These are phyloP conservation scores for Drosophila borealis DNA, from an alignment of 2,888 invertebrate genomes.

Conservation along the genomic window DNA sequence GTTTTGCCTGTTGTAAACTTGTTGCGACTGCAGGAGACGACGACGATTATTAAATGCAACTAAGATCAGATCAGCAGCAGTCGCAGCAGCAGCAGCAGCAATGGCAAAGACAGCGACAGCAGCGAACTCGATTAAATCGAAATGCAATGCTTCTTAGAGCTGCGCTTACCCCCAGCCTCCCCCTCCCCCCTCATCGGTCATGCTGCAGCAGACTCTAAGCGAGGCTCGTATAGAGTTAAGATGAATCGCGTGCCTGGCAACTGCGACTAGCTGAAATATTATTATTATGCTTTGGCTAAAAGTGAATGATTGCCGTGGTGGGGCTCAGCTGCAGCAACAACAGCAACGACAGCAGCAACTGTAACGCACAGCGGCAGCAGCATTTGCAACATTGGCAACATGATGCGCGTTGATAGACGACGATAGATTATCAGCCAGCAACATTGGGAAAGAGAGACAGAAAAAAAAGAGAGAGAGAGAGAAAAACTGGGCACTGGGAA, in stretches of 20 bases:
- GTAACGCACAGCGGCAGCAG: constrained; percentile 33
- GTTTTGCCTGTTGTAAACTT: constrained; percentile 77
- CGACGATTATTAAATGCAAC: constrained; percentile 78
- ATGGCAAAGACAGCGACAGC: constrained; percentile 42
- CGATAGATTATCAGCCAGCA: constrained; percentile 69
- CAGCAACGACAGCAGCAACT: constrained; percentile 35
- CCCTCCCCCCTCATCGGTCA: neutral
- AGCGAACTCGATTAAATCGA: constrained; percentile 76
- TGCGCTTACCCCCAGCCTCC: neutral
- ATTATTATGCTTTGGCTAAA: constrained; percentile 78
- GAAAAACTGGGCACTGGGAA: constrained; percentile 18
- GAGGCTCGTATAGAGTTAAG: constrained; percentile 49
- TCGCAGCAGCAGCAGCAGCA: constrained; percentile 35
- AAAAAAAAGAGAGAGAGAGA: constrained; percentile 16
- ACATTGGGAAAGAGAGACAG: constrained; percentile 24
- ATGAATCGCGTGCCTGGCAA: constrained; percentile 80
- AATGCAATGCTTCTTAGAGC: constrained; percentile 73
- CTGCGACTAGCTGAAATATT: constrained; percentile 79
- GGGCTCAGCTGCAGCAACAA: constrained; percentile 53
- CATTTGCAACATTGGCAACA: constrained; percentile 61
- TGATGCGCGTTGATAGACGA: constrained; percentile 77
- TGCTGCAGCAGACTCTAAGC: neutral
- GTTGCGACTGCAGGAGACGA: constrained; percentile 53
- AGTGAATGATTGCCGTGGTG: constrained; percentile 74
- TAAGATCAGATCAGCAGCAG: constrained; percentile 71